Base-by-base conservation (phyloP, 2,888 invertebrate species). In the Notodonta ziczac region DNA sequence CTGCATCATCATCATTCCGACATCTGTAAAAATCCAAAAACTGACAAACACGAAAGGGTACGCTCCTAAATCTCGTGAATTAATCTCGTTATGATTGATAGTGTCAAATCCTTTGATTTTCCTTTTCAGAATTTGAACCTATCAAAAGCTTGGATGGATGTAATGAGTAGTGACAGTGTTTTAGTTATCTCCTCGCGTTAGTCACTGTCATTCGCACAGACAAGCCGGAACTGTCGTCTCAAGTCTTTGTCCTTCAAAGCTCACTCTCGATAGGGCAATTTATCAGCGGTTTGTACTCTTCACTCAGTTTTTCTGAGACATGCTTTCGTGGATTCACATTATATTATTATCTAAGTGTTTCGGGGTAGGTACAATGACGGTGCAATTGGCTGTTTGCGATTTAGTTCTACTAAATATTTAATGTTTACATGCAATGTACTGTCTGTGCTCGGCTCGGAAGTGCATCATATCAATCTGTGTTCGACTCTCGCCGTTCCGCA, bases 1-100 rank as follows among this genome's bases (percentile, higher is more conserved):
- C 96, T 97, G 97, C 97, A 97, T 97, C 97, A 98, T 97, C 96
- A 98, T 97, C 97, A 97, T 97, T 95, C 97, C 97, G 94, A 98
- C 97, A 97, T 97, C 97, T 97, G 97, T 87, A 96, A 97, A 96
- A 96, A 96, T 94, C 94, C 94, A 94, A 94, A 94, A 91, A 87
- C 93, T 93, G 93, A 93, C 92, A 91, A 87, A 89, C 82, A 89
- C 86, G 90, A 84, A 88, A 82, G 87, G 35, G 52, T 82, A 85
- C 87, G 85, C 84, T 84, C 83, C 84, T 82, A 80, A 73, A 78
- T 77, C 78, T 76, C 68, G 75, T 79, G 74, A 70, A 71, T 69
- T 78, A 72, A 73, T 79, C 81, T 84, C 77, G 78, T 77, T 56
- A 76, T 76, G 70, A 65, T 78, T 82, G 81, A 74, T 78, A 83